phyloP scores from a whole-genome alignment of 2,797 vertebrate genomes.

The Dromococcyx pavoninus region DNA sequence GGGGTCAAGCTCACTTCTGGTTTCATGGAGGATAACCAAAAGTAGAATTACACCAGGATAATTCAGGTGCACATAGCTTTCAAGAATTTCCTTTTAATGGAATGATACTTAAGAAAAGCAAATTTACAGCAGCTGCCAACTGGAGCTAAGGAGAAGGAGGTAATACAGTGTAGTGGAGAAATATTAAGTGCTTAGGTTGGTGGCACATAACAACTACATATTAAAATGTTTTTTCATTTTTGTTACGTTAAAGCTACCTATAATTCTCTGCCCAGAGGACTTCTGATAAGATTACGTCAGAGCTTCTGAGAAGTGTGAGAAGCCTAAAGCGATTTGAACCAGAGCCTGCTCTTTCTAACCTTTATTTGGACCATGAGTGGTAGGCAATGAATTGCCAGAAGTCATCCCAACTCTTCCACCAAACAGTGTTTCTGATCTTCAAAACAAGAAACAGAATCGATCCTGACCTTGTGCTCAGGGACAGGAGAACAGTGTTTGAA shows the following conservation, averaged over 20 bases:
- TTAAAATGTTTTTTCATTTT: background rate
- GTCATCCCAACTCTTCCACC: background rate
- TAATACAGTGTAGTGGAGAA: background rate
- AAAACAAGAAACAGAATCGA: background rate
- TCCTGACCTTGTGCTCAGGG: background rate
- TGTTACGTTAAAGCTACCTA: background rate
- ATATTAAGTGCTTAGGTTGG: background rate
- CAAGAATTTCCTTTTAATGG: background rate
- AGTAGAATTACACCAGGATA: background rate
- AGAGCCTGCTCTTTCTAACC: background rate
- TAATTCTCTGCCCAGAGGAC: background rate
- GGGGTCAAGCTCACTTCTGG: background rate
- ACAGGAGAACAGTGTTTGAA: background rate
- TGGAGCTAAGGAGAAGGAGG: background rate
- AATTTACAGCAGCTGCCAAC: background rate
- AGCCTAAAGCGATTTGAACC: background rate
- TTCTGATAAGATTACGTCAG: background rate
- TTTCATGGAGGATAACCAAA: background rate
- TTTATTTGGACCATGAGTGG: background rate
- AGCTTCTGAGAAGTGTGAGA: background rate
- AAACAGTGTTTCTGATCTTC: background rate
- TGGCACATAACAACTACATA: background rate
- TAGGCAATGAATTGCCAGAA: background rate
- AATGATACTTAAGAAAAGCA: background rate
- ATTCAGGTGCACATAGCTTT: background rate